These are phyloP conservation scores for Ornithoptera priamus DNA, from an alignment of 2,888 invertebrate genomes.

Conservation along the genomic window DNA sequence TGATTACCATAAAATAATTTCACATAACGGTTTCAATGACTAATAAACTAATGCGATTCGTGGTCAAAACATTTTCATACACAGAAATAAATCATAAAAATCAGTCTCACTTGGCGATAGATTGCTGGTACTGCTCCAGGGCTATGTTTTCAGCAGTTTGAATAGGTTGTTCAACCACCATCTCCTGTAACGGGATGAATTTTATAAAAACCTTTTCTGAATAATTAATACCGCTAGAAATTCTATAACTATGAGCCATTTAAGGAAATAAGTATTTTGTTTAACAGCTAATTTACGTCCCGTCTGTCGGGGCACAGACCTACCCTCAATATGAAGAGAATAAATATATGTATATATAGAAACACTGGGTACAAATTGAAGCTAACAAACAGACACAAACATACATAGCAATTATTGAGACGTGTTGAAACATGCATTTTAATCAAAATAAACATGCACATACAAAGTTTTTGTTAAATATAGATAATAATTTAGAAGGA, in stretches of 20 bases:
- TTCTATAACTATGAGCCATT: no score
- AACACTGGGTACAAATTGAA: not conserved
- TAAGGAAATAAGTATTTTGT: no score
- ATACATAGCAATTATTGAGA: not conserved
- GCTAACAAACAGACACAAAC: slow-evolving; percentile 1
- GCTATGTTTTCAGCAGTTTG: slow-evolving; percentile 87
- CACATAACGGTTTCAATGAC: not conserved
- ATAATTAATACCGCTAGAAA: not conserved
- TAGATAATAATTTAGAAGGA: not conserved
- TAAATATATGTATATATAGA: not conserved
- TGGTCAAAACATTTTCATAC: not conserved
- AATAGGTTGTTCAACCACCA: slow-evolving; percentile 55
- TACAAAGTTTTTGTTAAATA: not conserved
- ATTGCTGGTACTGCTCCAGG: slow-evolving; percentile 89
- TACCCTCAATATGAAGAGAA: no score
- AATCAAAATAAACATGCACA: slow-evolving; percentile 48
- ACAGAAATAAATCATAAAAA: slow-evolving; percentile 15
- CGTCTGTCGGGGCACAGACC: no score
- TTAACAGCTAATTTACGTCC: no score
- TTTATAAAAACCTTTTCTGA: not conserved
- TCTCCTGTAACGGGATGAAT: slow-evolving; percentile 48
- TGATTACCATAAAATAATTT: not conserved
- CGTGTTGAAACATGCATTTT: slow-evolving; percentile 43
- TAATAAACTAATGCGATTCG: not conserved
- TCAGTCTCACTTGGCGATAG: slow-evolving; percentile 87